phyloP scores from a whole-genome alignment of 2,888 invertebrate species.

The Hirtodrosophila cameraria region DNA sequence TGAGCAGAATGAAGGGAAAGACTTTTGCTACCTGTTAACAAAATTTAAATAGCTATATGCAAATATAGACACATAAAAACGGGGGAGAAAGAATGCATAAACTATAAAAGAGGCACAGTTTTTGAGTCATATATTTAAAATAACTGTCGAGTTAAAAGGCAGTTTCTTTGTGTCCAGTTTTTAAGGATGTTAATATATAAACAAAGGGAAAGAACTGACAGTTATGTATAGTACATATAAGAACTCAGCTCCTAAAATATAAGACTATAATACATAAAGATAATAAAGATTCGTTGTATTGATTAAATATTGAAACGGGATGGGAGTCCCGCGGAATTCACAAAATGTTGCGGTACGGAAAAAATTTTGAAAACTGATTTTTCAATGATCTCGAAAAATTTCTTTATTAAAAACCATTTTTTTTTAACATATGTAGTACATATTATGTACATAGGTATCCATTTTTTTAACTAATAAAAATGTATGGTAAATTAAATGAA shows the following conservation, averaged over 20 bases:
- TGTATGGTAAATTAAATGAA: too few species aligned
- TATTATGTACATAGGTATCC: too few species aligned
- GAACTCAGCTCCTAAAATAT: background rate
- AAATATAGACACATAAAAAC: constrained; percentile 12
- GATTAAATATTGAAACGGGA: background rate
- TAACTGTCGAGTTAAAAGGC: background rate
- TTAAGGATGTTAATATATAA: background rate
- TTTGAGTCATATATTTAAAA: constrained; percentile 7
- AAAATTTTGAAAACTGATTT: too few species aligned
- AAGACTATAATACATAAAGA: background rate
- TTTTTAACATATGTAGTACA: too few species aligned
- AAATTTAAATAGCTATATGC: constrained; percentile 18
- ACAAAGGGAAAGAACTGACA: too few species aligned
- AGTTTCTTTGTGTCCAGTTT: constrained; percentile 24
- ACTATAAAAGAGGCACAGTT: background rate
- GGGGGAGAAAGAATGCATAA: background rate
- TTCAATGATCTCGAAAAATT: too few species aligned
- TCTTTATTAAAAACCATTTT: too few species aligned
- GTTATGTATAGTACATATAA: too few species aligned
- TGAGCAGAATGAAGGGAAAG: constrained; percentile 15
- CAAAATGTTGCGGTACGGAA: too few species aligned
- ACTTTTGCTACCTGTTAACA: constrained; percentile 10
- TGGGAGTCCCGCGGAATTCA: too few species aligned
- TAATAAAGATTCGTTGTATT: background rate
- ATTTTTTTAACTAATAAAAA: too few species aligned